A percentile compares a stretch with the other conserved stretches of the same genome.
Conservation (phyloP, 2,797 vertebrate genomes). For the Holocentrus rufus region DNA sequence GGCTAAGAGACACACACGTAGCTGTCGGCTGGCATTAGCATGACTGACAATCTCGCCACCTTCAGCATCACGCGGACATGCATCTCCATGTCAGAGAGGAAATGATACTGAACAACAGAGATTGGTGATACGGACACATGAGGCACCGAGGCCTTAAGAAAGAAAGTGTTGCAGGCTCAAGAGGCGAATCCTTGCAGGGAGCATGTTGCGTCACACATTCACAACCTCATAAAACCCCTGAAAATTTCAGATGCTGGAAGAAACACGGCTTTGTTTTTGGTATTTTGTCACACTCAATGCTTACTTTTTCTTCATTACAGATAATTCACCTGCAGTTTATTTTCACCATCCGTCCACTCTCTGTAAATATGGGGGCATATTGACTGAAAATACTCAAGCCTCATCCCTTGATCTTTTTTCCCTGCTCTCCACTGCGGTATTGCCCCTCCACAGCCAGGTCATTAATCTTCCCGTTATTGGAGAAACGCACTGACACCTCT, state of each 20-base stretch:
- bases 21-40: constrained; percentile 77
- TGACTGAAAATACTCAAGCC: constrained; percentile 75
- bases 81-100: constrained; percentile 57
- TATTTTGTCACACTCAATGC: constrained; percentile 46
- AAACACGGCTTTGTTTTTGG: neutral
- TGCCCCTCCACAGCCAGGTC: constrained; percentile 62
- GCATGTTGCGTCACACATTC: no score
- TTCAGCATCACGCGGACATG: constrained; percentile 59
- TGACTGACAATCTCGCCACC: constrained; percentile 73
- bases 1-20: constrained; percentile 71
- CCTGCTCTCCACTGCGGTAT: constrained; percentile 58
- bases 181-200: neutral
- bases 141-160: constrained; percentile 16
- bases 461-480: constrained; percentile 80
- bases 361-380: constrained; percentile 71
- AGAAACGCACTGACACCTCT: constrained; percentile 77
- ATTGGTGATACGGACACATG: constrained; percentile 28
- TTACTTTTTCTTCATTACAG: constrained; percentile 34
- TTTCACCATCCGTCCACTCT: constrained; percentile 66
- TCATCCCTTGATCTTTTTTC: constrained; percentile 69
- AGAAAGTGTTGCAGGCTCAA: constrained; percentile 5
- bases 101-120: constrained; percentile 62
- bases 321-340: constrained; percentile 65
- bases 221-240: no score
- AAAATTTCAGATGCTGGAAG: no score